phyloP scores from a whole-genome alignment of 1,140 invertebrate genomes.

The Chionoecetes opilio region DNA sequence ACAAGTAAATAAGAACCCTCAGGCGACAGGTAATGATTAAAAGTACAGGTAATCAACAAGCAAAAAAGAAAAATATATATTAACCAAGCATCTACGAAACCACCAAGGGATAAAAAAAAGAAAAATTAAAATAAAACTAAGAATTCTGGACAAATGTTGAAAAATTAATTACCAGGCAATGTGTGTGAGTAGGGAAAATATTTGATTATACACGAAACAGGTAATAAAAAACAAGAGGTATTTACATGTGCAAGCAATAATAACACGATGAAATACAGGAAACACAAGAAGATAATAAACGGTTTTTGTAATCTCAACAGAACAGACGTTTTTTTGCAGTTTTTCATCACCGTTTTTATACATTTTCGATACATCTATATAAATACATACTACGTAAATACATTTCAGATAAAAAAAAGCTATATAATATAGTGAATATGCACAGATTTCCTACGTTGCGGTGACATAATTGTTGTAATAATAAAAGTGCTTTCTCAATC shows the following conservation, averaged over 20 bases:
- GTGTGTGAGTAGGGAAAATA: constrained; percentile 1
- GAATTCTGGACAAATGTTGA: not conserved
- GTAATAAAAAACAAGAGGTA: not conserved
- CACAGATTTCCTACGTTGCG: constrained; percentile 17
- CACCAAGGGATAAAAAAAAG: not conserved
- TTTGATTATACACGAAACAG: not conserved
- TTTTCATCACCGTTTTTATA: not conserved
- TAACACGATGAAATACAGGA: not conserved
- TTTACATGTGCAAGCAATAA: not conserved
- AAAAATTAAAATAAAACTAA: not conserved
- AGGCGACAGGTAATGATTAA: not conserved
- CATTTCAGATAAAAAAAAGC: not conserved
- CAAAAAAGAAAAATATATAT: too few relatives aligned
- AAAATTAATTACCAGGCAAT: not conserved
- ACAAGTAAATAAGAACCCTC: not conserved
- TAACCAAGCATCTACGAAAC: too few relatives aligned
- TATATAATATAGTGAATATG: not conserved
- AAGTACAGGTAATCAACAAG: not conserved
- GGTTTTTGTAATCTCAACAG: not conserved
- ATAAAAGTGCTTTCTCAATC: constrained; percentile 8
- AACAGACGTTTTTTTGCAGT: constrained; percentile 3
- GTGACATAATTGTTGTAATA: constrained; percentile 12
- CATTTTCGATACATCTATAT: not conserved
- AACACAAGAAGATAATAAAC: not conserved
- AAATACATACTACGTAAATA: not conserved